Conservation (phyloP, 2,113 vertebrate species). For the Sitta europaea region DNA sequence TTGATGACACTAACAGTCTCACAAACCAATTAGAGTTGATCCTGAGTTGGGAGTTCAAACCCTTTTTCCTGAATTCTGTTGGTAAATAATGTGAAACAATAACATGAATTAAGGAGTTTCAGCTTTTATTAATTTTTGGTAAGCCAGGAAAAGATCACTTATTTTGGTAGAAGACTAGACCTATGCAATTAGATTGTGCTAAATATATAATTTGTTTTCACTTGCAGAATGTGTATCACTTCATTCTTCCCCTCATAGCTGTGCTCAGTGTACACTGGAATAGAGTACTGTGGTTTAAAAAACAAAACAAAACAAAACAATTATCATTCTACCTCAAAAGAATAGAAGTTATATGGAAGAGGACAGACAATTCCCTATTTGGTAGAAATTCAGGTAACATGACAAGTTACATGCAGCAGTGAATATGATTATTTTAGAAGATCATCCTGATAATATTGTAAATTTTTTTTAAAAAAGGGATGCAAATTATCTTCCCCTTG, state of each 20-base stretch:
- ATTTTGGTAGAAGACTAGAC: background rate
- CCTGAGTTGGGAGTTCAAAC: background rate
- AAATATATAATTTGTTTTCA: background rate
- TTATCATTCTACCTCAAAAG: background rate
- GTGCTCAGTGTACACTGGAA: background rate
- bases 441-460: background rate
- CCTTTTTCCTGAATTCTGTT: background rate
- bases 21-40: background rate
- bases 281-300: background rate
- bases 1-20: background rate
- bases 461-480: background rate
- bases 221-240: background rate
- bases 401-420: accelerated
- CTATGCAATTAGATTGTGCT: background rate
- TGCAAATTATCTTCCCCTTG: background rate
- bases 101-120: background rate
- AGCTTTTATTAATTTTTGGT: background rate
- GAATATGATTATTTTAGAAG: background rate
- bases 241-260: background rate
- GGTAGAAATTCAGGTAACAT: background rate
- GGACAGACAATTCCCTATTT: background rate
- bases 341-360: background rate
- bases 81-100: background rate
- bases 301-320: background rate
- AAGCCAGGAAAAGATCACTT: background rate